These are phyloP conservation scores for Darwinula stevensoni DNA, from an alignment of 2,888 invertebrate genomes.

Conservation along the genomic window DNA sequence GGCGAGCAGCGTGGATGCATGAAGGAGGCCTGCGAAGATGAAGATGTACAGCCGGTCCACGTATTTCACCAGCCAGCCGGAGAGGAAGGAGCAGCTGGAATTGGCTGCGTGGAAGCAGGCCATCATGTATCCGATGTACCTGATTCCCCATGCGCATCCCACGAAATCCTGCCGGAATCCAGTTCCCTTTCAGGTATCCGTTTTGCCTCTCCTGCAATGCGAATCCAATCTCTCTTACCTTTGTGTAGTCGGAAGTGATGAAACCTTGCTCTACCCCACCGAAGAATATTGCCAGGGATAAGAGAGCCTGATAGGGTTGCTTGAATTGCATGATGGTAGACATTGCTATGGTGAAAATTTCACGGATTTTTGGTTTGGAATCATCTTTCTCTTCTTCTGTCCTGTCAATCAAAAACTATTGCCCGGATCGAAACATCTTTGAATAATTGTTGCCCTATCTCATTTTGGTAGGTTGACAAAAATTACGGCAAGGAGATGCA, in stretches of 20 bases:
- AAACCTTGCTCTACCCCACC: slow-evolving; percentile 22
- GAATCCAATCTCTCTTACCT: too few relatives aligned
- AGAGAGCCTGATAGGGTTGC: slow-evolving; percentile 15
- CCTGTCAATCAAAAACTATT: too few relatives aligned
- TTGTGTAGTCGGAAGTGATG: slow-evolving; percentile 19
- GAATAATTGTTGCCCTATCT: too few relatives aligned
- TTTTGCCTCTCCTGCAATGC: too few relatives aligned
- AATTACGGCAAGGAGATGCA: too few relatives aligned
- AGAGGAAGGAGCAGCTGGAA: slow-evolving; percentile 61
- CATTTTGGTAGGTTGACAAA: too few relatives aligned
- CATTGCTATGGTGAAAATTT: slow-evolving; percentile 8
- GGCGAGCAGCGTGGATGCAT: too few relatives aligned
- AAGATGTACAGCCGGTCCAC: slow-evolving; percentile 61
- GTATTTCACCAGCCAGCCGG: slow-evolving; percentile 71
- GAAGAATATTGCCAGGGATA: slow-evolving; percentile 21
- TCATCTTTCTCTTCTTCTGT: too few relatives aligned
- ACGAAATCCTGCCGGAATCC: not conserved
- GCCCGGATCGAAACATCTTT: too few relatives aligned
- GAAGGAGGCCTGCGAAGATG: too few relatives aligned
- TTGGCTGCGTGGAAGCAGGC: slow-evolving; percentile 86
- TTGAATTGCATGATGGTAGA: slow-evolving; percentile 16
- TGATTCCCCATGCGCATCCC: slow-evolving; percentile 12
- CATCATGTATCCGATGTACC: slow-evolving; percentile 85
- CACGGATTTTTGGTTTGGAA: too few relatives aligned
- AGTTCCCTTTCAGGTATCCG: too few relatives aligned